These are phyloP conservation scores for Aleiodes sp. DNA, from an alignment of 1,140 invertebrate species.

Conservation along the genomic window DNA sequence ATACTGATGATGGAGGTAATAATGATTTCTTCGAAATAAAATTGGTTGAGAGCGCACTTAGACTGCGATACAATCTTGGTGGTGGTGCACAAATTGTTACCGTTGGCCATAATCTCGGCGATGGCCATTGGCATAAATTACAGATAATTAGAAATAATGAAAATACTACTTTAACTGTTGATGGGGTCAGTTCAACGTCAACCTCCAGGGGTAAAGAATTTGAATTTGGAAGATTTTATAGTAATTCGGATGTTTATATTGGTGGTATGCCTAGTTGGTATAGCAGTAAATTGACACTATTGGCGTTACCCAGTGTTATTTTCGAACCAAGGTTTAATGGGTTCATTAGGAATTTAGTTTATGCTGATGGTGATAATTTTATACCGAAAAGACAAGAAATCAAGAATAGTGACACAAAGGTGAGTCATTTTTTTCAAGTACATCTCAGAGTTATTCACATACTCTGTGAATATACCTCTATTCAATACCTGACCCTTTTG, in stretches of 20 bases:
- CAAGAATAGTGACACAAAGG: conserved; percentile 80
- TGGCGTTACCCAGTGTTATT: conserved; percentile 88
- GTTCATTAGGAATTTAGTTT: conserved; percentile 85
- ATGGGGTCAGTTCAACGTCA: conserved; percentile 78
- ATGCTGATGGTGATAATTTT: conserved; percentile 79
- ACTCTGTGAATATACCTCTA: no score
- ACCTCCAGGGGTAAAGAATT: conserved; percentile 85
- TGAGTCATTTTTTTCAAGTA: conserved; percentile 59
- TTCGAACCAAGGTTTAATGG: conserved; percentile 91
- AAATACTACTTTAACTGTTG: conserved; percentile 83
- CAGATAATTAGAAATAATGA: conserved; percentile 77
- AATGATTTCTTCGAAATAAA: conserved; percentile 97
- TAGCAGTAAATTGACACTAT: conserved; percentile 81
- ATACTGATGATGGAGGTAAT: conserved; percentile 93
- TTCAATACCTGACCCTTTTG: no score
- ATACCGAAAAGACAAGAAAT: conserved; percentile 80
- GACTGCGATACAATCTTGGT: conserved; percentile 87
- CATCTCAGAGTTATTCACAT: no score
- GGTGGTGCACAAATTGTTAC: conserved; percentile 88
- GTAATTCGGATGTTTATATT: conserved; percentile 91
- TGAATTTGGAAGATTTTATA: conserved; percentile 82
- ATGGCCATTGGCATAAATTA: conserved; percentile 91
- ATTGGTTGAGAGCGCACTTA: conserved; percentile 88
- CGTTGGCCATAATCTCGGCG: conserved; percentile 84
- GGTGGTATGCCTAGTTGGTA: conserved; percentile 91